phyloP scores from a whole-genome alignment of 1,140 invertebrate genomes.

The Sinonovacula constricta region DNA sequence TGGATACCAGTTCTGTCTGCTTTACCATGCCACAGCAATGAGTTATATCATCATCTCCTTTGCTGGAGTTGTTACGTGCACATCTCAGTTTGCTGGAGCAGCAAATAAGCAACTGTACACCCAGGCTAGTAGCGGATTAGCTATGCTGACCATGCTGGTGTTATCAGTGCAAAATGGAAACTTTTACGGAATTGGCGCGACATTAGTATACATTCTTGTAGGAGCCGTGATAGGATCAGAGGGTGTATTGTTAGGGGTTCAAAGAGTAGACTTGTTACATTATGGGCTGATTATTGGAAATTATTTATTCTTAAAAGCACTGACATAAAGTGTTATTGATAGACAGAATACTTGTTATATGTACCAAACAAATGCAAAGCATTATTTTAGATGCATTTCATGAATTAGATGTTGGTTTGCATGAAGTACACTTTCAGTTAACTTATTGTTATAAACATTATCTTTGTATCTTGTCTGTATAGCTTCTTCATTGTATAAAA shows the following conservation, averaged over 20 bases:
- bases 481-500: too few relatives aligned
- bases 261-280: constrained; percentile 62
- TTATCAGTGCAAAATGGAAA: constrained; percentile 47
- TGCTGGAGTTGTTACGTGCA: constrained; percentile 36
- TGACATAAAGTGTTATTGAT: constrained; percentile 8
- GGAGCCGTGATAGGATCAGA: constrained; percentile 53
- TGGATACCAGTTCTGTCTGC: constrained; percentile 55
- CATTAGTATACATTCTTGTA: constrained; percentile 53
- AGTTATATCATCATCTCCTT: constrained; percentile 52
- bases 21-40: constrained; percentile 23
- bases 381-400: too few relatives aligned
- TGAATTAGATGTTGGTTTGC: too few relatives aligned
- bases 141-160: constrained; percentile 58
- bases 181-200: constrained; percentile 57
- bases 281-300: constrained; percentile 62
- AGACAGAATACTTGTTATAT: neutral
- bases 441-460: too few relatives aligned
- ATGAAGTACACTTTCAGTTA: too few relatives aligned
- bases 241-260: constrained; percentile 53
- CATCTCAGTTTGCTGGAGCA: constrained; percentile 41
- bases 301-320: constrained; percentile 56
- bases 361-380: too few relatives aligned
- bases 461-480: too few relatives aligned
- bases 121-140: constrained; percentile 56
- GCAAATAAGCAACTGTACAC: constrained; percentile 43